phyloP scores from a whole-genome alignment of 2,113 vertebrate genomes.

The Gopherus evgoodei region DNA sequence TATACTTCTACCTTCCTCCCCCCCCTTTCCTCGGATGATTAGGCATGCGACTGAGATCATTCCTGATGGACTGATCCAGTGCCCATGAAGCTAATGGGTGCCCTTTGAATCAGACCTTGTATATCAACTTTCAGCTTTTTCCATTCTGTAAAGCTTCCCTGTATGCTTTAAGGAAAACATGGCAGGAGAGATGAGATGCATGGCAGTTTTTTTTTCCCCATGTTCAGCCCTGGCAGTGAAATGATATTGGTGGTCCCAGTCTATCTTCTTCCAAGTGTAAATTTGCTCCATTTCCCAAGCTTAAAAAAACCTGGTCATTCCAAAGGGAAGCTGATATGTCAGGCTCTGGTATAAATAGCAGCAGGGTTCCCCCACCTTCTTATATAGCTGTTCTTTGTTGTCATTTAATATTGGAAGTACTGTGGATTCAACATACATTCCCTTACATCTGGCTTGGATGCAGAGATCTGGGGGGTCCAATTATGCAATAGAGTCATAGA shows the following conservation, averaged over 20 bases:
- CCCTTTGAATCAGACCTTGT: background rate
- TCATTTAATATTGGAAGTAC: background rate
- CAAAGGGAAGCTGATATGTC: background rate
- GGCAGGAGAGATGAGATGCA: background rate
- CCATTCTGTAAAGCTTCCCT: background rate
- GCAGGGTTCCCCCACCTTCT: background rate
- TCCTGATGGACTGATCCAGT: background rate
- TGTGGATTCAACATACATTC: background rate
- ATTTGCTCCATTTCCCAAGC: background rate
- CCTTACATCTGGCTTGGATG: background rate
- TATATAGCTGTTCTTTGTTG: background rate
- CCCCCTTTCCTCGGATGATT: background rate
- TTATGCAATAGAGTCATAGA: background rate
- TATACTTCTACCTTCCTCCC: background rate
- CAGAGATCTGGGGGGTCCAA: background rate
- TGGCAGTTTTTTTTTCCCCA: background rate
- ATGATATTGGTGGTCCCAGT: background rate
- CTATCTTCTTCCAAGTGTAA: background rate
- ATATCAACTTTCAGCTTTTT: background rate
- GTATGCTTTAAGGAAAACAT: background rate
- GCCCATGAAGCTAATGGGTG: background rate
- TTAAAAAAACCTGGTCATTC: background rate
- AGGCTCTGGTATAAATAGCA: background rate
- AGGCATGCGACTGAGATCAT: background rate
- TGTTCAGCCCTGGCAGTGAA: background rate